A percentile compares a stretch with the other conserved stretches of the same genome.
Conservation (phyloP, 2,888 invertebrate species). For the Sinotaia quadrata region DNA sequence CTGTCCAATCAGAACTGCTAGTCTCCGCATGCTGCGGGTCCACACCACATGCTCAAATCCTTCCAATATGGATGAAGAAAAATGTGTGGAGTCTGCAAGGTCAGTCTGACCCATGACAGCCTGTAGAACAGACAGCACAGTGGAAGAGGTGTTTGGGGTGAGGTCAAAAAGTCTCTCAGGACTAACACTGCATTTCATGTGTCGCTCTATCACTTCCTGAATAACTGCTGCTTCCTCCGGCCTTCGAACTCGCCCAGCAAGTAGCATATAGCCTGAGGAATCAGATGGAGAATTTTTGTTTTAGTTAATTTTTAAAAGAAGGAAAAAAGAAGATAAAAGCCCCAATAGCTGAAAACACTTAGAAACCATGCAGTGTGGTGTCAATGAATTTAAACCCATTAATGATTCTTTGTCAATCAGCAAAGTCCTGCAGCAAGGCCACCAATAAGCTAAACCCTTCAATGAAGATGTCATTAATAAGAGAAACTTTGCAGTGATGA, state of each 20-base stretch:
- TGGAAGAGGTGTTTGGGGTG: conserved; percentile 79
- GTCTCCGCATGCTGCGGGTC: conserved; percentile 89
- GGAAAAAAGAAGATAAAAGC: no score
- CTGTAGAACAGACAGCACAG: conserved; percentile 75
- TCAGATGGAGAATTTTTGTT: no score
- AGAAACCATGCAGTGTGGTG: no score
- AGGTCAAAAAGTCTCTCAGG: conserved; percentile 80
- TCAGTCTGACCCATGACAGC: conserved; percentile 43
- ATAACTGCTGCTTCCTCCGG: conserved; percentile 87
- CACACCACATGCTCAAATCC: conserved; percentile 89
- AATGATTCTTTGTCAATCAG: no score
- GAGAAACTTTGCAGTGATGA: no score
- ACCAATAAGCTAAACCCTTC: no score
- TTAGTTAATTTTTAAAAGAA: no score
- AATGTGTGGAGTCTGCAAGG: neutral
- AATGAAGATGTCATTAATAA: no score
- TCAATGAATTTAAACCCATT: no score
- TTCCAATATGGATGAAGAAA: conserved; percentile 23
- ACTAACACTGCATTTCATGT: conserved; percentile 83
- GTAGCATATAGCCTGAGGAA: conserved; percentile 86
- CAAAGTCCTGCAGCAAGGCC: no score
- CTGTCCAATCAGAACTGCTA: conserved; percentile 79
- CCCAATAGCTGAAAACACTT: no score
- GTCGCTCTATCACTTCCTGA: conserved; percentile 77
- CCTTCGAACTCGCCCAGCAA: conserved; percentile 93